Evolutionary conservation across 53 echinoderm and acorn worm species (phyloP).

Genomic region (Echinarachnius parma): DNA sequence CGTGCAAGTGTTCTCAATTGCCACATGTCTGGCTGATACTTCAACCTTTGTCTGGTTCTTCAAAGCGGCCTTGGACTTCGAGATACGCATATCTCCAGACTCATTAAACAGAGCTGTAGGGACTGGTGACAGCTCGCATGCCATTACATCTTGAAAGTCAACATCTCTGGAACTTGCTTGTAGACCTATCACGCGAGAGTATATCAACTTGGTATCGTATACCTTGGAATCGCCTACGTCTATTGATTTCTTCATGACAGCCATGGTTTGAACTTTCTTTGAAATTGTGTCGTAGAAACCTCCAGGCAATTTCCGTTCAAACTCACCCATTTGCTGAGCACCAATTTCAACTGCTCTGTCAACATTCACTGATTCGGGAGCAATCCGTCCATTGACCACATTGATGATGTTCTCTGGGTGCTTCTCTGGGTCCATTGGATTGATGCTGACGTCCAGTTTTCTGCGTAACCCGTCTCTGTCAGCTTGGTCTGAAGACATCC

Average conservation of each 20-base stretch:
- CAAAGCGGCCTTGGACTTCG: constrained; percentile 41
- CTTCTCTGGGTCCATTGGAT: constrained; percentile 21
- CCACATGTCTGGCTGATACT: constrained; percentile 29
- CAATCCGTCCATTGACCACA: constrained; percentile 40
- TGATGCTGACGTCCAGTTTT: constrained; percentile 21
- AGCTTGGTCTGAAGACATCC: constrained; percentile 38
- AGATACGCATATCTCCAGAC: constrained; percentile 24
- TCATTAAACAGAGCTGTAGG: constrained; percentile 45
- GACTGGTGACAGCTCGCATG: constrained; percentile 47
- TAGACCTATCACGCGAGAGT: constrained; percentile 43
- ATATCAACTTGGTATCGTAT: constrained; percentile 48
- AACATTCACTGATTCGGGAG: constrained; percentile 44
- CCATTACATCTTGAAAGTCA: constrained; percentile 5
- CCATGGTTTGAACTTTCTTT: constrained; percentile 43
- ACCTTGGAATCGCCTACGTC: constrained; percentile 44
- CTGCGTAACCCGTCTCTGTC: constrained; percentile 36
- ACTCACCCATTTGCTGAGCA: constrained; percentile 28
- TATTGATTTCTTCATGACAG: constrained; percentile 38
- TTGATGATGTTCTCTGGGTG: constrained; percentile 50
- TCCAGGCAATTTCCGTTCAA: constrained; percentile 38
- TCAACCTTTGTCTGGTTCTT: constrained; percentile 48
- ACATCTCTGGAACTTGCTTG: constrained; percentile 38
- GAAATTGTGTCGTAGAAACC: constrained; percentile 33
- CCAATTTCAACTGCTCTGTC: constrained; percentile 46
- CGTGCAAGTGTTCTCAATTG: constrained; percentile 25